Percentiles rank a stretch among this genome's conserved stretches.
These are phyloP conservation scores for Armadillidium nasatum DNA, from an alignment of 1,140 invertebrate genomes.

Conservation along the genomic window DNA sequence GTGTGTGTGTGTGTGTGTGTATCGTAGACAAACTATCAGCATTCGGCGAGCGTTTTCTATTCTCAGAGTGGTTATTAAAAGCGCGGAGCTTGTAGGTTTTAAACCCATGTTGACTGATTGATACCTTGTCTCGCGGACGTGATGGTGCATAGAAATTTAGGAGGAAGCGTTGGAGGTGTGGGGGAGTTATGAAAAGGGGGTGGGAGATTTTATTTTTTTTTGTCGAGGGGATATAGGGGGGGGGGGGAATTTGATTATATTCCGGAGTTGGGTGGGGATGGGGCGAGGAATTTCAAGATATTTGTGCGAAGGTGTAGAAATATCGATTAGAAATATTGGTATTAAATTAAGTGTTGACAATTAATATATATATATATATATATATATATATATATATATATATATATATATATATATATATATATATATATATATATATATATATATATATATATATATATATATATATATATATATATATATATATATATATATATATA, in stretches of 20 bases:
- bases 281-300: background rate
- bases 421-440: background rate
- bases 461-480: too few relatives aligned
- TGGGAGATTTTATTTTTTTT: too few relatives aligned
- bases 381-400: conserved; percentile 17
- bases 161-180: background rate
- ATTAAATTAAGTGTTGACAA: background rate
- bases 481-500: too few relatives aligned
- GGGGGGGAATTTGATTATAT: background rate
- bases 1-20: background rate
- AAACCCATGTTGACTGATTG: conserved; percentile 5
- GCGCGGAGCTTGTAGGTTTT: conserved; percentile 4
- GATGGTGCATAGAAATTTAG: background rate
- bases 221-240: background rate
- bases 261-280: background rate
- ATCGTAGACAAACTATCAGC: background rate
- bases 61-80: background rate
- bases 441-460: too few relatives aligned
- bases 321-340: background rate
- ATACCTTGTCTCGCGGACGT: conserved; percentile 4
- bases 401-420: conserved; percentile 10
- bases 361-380: conserved; percentile 14
- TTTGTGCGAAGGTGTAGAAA: background rate
- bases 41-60: background rate
- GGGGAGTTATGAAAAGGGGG: background rate